A percentile compares a stretch with the other conserved stretches of the same genome.
Evolutionary conservation across 2,797 vertebrate genomes (phyloP).

Genomic region (Carapus acus): DNA sequence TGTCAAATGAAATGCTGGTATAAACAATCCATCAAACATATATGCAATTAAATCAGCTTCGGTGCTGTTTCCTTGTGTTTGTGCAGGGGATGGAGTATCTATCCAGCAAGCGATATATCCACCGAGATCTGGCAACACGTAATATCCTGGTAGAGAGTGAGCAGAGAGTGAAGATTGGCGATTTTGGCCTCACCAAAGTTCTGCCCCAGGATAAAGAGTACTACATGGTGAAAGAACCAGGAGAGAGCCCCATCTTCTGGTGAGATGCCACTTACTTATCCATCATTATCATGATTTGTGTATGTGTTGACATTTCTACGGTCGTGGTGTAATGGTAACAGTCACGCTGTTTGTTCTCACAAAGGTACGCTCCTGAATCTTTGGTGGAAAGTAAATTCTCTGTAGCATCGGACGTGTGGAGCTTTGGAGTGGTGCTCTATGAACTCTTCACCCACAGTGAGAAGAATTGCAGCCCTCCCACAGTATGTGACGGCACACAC

Average conservation of each 20-base stretch:
- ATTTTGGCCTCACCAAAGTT: conserved; percentile 95
- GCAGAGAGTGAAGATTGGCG: conserved; percentile 93
- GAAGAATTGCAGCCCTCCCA: conserved; percentile 92
- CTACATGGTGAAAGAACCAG: conserved; percentile 96
- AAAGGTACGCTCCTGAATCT: conserved; percentile 95
- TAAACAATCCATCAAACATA: no score
- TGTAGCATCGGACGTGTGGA: conserved; percentile 95
- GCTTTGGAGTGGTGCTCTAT: conserved; percentile 94
- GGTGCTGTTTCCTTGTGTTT: conserved; percentile 4
- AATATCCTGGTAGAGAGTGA: conserved; percentile 97
- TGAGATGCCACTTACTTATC: conserved; percentile 70
- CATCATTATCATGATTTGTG: no score
- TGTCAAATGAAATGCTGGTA: no score
- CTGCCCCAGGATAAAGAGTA: conserved; percentile 97
- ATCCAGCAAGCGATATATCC: conserved; percentile 89
- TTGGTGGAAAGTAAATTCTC: conserved; percentile 96
- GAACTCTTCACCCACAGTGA: conserved; percentile 96
- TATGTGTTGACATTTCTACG: no score
- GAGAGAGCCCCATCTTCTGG: conserved; percentile 99
- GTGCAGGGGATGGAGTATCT: conserved; percentile 95
- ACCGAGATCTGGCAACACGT: conserved; percentile 91
- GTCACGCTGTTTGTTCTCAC: conserved; percentile 24
- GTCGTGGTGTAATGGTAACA: no score
- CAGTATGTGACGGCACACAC: conserved; percentile 64
- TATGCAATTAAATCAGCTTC: background rate